Base-by-base conservation (phyloP, 2,113 vertebrate genomes). In the Stomatorhinus ivindoensis region DNA sequence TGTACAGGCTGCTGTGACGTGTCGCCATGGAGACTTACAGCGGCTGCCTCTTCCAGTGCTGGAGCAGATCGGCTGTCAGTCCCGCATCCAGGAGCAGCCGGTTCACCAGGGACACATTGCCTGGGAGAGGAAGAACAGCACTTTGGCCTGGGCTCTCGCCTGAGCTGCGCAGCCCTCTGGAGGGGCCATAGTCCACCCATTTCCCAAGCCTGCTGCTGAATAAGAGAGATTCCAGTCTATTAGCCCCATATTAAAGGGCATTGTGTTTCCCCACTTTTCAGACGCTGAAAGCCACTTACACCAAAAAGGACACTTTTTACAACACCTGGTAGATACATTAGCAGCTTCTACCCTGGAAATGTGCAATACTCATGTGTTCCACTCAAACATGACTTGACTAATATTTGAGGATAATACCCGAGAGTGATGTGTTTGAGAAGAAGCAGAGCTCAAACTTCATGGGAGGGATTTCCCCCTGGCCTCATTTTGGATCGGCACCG, bases 61-160 rank as follows among this genome's bases (percentile, higher is more conserved):
- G 96, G 83, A 94, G 96, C 90, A 99, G 96, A 58, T 98, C 97
- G 61, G 94, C 92, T 87, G 98, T 99, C 94, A 99, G 97, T 53
- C 98, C 98, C 13, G 98, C 98, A 92, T 99, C 98, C 90, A 99
- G 92, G 83, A 99, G 95, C 92, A 98, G 90, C 90, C 98, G 93
- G 91, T 98, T 96, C 90, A 98, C 93, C 95, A 99, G 94, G 80
- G 97, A 96, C 24, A 93, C 95, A 44, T 98, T 97, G 93, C 98
- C 98, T 99, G 50, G 19, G 89, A 92, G 86, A 35, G 7, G 2
- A 31, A 47, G n/a, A 90, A 92, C 80, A 35, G 6, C 3, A 19
- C 73, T 42, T 80, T 42, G 35, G 35, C 27, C 69, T 17, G 13
- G 69, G 69, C 15, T 39, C 69, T 27, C 65, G 21, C 31, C 35